Percentiles rank a stretch among this genome's conserved stretches.
These are phyloP conservation scores for Corvus hawaiiensis DNA, from an alignment of 2,113 vertebrate genomes.

Conservation along the genomic window DNA sequence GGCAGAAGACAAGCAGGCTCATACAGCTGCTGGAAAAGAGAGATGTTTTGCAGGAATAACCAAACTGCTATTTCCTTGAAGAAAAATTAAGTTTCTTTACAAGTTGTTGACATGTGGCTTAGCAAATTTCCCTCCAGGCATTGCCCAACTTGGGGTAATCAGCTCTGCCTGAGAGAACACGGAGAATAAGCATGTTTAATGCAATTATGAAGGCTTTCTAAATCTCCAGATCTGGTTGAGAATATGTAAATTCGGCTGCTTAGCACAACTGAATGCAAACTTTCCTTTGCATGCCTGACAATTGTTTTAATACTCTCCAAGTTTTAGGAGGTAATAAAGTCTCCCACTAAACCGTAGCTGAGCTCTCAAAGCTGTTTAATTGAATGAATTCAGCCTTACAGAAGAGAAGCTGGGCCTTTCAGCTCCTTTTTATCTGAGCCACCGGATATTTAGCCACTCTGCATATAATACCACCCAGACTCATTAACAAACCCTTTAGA, in stretches of 20 bases:
- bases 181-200: slow-evolving; percentile 67
- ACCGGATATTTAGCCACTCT: slow-evolving; percentile 73
- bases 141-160: slow-evolving; percentile 52
- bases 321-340: slow-evolving; percentile 65
- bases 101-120: slow-evolving; percentile 39
- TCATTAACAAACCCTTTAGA: slow-evolving; percentile 29
- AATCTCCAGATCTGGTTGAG: slow-evolving; percentile 39
- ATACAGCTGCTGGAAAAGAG: background rate
- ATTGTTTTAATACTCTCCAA: slow-evolving; percentile 64
- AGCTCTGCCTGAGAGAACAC: slow-evolving; percentile 51
- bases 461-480: slow-evolving; percentile 51
- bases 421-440: slow-evolving; percentile 53
- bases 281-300: slow-evolving; percentile 49
- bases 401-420: slow-evolving; percentile 71
- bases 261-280: slow-evolving; percentile 60
- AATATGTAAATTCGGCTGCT: slow-evolving; percentile 63
- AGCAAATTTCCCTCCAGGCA: slow-evolving; percentile 46
- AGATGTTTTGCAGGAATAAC: background rate
- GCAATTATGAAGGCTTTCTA: slow-evolving; percentile 64
- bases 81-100: slow-evolving; percentile 21
- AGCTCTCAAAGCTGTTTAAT: slow-evolving; percentile 73
- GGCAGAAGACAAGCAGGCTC: background rate
- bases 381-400: slow-evolving; percentile 72
- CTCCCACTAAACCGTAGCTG: slow-evolving; percentile 58
- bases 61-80: background rate